These are phyloP conservation scores for Fukomys damarensis DNA, from an alignment of 2,113 vertebrate species.

Conservation along the genomic window DNA sequence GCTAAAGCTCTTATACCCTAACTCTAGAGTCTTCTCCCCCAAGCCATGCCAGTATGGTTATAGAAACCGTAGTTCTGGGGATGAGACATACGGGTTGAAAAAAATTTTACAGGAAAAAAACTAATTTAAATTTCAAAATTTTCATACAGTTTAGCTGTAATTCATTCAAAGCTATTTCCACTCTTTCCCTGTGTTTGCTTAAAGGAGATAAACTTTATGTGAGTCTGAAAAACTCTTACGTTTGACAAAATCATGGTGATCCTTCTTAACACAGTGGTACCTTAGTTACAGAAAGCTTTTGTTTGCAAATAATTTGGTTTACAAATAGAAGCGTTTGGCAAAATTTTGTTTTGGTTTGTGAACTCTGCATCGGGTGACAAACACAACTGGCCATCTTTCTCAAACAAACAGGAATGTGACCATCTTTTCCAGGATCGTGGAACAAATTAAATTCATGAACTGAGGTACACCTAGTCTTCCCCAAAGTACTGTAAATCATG, in stretches of 20 bases:
- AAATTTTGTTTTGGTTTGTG: background rate
- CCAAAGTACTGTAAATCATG: background rate
- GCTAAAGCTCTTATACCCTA: background rate
- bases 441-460: background rate
- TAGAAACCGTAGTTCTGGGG: background rate
- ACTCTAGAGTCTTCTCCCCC: background rate
- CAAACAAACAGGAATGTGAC: background rate
- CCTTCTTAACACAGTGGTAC: background rate
- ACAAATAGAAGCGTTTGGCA: background rate
- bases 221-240: background rate
- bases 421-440: background rate
- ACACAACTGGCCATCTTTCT: background rate
- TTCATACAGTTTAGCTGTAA: background rate
- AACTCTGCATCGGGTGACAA: background rate
- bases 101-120: background rate
- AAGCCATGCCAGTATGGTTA: background rate
- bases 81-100: background rate
- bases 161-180: background rate
- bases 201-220: background rate
- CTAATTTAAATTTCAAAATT: slow-evolving; percentile 10
- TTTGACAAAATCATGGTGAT: background rate
- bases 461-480: background rate
- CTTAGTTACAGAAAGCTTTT: background rate
- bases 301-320: background rate
- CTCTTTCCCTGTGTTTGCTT: background rate